Conservation (phyloP, 2,797 vertebrate species). For the Acrocephalus scirpaceus region DNA sequence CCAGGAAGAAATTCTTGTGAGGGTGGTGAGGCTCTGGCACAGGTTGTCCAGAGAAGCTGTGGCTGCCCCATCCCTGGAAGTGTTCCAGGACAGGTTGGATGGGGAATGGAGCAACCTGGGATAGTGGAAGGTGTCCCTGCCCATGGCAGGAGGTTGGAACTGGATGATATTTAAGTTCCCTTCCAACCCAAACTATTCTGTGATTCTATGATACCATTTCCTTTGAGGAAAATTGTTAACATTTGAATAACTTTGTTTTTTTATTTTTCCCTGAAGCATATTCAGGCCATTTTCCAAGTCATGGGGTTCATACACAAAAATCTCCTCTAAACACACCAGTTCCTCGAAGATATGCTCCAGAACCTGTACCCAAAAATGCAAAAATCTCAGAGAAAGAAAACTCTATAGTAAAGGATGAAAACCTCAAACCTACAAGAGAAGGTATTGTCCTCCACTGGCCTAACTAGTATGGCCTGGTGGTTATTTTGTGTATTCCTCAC, state of each 20-base stretch:
- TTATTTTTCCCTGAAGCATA: conserved; percentile 1
- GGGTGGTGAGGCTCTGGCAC: not conserved
- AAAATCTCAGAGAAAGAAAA: conserved; percentile 59
- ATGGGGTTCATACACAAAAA: not conserved
- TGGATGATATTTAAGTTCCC: not conserved
- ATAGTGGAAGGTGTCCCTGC: not conserved
- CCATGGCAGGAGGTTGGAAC: not conserved
- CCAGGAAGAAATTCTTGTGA: not conserved
- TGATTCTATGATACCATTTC: not conserved
- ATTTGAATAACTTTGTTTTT: not conserved
- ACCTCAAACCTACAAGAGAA: conserved; percentile 31
- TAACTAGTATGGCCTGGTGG: not conserved
- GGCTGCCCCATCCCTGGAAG: not conserved
- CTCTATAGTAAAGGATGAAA: conserved; percentile 67
- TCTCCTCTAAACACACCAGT: conserved; percentile 80
- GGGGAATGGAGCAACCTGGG: rapidly evolving
- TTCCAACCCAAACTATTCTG: not conserved
- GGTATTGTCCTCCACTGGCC: conserved; percentile 8
- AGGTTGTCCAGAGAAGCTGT: rapidly evolving
- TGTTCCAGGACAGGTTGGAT: rapidly evolving
- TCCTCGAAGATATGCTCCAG: conserved; percentile 80
- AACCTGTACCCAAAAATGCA: conserved; percentile 78
- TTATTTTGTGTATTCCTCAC: not conserved
- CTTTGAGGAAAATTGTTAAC: not conserved
- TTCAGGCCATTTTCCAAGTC: conserved; percentile 39